Evolutionary conservation across 2,113 vertebrate species (phyloP).

Genomic region (Lathamus discolor): DNA sequence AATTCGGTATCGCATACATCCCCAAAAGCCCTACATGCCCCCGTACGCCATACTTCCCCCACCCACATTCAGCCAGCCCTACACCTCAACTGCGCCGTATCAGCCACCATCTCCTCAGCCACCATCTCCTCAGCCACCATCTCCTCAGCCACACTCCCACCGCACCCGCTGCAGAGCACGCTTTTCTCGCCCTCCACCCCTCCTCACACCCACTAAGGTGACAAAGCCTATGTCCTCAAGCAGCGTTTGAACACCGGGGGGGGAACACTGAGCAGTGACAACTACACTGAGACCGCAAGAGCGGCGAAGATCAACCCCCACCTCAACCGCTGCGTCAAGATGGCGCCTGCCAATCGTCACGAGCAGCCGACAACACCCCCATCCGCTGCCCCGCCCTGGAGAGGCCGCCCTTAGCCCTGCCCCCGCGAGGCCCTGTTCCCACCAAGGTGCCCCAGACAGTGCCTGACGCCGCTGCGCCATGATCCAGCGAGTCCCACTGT

Average conservation of each 20-base stretch:
- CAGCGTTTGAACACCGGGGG: too few species aligned
- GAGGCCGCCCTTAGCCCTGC: not conserved
- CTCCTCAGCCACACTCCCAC: not conserved
- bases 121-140: not conserved
- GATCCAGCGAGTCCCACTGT: rapidly evolving
- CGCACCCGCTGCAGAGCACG: not conserved
- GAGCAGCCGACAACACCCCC: rapidly evolving
- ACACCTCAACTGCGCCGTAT: rapidly evolving
- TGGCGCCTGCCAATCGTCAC: not conserved
- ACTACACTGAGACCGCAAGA: rapidly evolving
- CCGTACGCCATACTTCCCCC: not conserved
- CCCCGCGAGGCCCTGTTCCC: not conserved
- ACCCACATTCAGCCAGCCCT: not conserved
- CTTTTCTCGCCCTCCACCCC: not conserved
- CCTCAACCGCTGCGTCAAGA: rapidly evolving
- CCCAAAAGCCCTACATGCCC: not conserved
- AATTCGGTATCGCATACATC: not conserved
- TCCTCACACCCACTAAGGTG: not conserved
- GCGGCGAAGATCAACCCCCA: rapidly evolving
- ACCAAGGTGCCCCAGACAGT: not conserved
- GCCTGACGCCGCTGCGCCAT: not conserved
- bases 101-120: not conserved
- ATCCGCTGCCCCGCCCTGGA: not conserved
- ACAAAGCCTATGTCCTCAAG: not conserved
- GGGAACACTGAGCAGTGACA: rapidly evolving